Evolutionary conservation across 2,888 invertebrate genomes (phyloP), one percentile per base, ranked within the genome.

Genomic region (Scaptodrosophila latifasciaeformis): DNA sequence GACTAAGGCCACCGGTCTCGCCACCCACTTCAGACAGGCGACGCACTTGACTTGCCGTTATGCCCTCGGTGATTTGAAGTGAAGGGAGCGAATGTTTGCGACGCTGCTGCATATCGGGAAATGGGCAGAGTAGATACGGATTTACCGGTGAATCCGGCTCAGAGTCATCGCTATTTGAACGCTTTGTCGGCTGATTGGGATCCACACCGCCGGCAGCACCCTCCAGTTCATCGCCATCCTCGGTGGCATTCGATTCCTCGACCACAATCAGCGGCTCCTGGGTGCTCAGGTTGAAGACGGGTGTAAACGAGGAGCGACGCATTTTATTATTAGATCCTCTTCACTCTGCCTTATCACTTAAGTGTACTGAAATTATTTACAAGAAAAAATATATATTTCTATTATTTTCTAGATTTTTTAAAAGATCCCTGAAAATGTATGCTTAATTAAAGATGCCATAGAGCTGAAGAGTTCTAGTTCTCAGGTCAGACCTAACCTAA

Each of bases 41-140:
- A 17, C 95, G 90, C 50, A 94, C 94, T 89, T 95, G 94, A 76
- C 94, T 94, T 44, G 95, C 95, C 37, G 94, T 95, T 57, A 94
- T 94, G 49, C 95, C 95, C 63, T 93, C 91, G 17, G 93, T 92
- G 83, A 94, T 94, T 70, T 93, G 92, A 1, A 94, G 92, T 1
- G 94, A 94, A 1, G 95, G 95, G 75, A 95, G 87, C 30, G 94
- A 95, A 75, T 94, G 92, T 84, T 95, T 95, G 74, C 95, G 89
- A 7, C 91, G 90, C 70, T 92, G 92, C 68, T 91, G 88, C 80
- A 90, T 88, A 63, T 93, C 93, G 45, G 92, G 88, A 89, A 92
- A 94, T 1, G 95, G 95, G 2, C 93, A 94, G 66, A 95, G 85
- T 52, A 94, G 89, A 86, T 92, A 94, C 1, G 94, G 94, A 86